Evolutionary conservation across 2,888 invertebrate species (phyloP).

Genomic region (Conomelus anceps): DNA sequence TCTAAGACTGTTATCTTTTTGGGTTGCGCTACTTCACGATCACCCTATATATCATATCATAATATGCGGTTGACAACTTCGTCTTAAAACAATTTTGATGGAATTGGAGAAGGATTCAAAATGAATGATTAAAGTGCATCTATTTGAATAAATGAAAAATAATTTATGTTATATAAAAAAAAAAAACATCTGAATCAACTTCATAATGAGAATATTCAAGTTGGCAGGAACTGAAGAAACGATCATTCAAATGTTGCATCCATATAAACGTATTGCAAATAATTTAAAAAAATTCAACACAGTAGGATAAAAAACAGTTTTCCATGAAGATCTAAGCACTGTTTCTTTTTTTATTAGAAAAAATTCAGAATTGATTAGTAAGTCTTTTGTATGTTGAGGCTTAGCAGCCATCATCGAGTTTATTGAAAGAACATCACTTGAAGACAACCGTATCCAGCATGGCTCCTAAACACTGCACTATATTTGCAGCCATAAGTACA

Average conservation of each 20-base stretch:
- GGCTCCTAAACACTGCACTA: slow-evolving; percentile 94
- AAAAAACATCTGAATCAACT: not conserved
- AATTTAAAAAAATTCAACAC: not conserved
- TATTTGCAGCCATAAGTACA: slow-evolving; percentile 92
- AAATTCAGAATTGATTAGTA: not conserved
- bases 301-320: not conserved
- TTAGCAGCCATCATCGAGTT: not conserved
- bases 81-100: no score
- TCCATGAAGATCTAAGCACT: not conserved
- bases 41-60: no score
- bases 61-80: no score
- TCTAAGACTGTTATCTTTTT: no score
- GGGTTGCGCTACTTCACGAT: no score
- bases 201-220: not conserved
- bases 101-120: not conserved
- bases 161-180: not conserved
- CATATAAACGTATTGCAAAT: not conserved
- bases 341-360: not conserved
- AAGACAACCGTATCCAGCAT: slow-evolving; percentile 92
- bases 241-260: not conserved
- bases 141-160: not conserved
- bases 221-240: not conserved
- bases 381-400: not conserved
- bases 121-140: not conserved
- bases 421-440: slow-evolving; percentile 51